phyloP scores from a whole-genome alignment of 2,888 invertebrate genomes.

The Eupithecia insigniata region DNA sequence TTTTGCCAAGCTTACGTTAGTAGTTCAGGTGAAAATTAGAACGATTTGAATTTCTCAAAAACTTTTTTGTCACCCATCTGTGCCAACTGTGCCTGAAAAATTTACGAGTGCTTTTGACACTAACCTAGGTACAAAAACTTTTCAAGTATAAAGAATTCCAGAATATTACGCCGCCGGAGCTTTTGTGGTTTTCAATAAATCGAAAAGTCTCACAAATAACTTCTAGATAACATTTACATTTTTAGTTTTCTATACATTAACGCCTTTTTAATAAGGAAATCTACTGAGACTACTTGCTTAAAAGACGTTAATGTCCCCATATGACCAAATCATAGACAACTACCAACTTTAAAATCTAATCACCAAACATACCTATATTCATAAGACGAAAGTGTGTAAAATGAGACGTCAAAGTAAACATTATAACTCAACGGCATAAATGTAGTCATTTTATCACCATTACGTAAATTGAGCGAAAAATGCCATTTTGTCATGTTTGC shows the following conservation, averaged over 20 bases:
- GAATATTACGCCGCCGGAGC: constrained; percentile 32
- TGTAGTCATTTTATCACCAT: constrained; percentile 45
- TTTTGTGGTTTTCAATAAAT: constrained; percentile 17
- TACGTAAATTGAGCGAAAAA: constrained; percentile 46
- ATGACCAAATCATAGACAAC: background rate
- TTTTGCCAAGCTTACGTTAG: constrained; percentile 4
- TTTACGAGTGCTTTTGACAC: constrained; percentile 55
- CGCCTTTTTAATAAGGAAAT: no score
- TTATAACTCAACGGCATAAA: constrained; percentile 35
- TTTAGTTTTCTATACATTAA: background rate
- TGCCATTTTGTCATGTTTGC: constrained; percentile 40
- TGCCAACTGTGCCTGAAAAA: constrained; percentile 56
- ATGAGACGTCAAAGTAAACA: constrained; percentile 33
- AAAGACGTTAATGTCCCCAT: no score
- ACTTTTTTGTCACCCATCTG: constrained; percentile 61
- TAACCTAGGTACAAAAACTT: constrained; percentile 52
- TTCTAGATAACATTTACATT: background rate
- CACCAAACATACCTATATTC: background rate
- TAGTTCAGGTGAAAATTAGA: constrained; percentile 31
- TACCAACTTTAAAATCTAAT: background rate
- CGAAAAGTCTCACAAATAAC: constrained; percentile 1
- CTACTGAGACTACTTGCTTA: no score
- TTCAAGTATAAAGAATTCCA: constrained; percentile 39
- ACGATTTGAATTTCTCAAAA: constrained; percentile 20
- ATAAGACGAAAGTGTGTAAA: constrained; percentile 18